These are phyloP conservation scores for Tetropium fuscum DNA, from an alignment of 2,888 invertebrate genomes.

Conservation along the genomic window DNA sequence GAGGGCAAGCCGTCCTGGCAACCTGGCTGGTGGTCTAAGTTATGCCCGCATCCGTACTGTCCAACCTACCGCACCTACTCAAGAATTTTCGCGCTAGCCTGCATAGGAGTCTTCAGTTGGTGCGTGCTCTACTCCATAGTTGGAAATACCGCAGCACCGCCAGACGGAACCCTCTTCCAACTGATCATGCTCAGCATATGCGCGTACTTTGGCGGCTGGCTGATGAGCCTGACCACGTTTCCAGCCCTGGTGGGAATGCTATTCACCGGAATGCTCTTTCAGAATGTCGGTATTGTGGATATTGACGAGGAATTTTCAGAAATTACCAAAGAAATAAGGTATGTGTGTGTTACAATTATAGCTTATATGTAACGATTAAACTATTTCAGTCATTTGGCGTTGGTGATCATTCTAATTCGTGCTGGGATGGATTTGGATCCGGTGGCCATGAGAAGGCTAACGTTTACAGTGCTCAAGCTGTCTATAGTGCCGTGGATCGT, in stretches of 20 bases:
- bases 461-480: constrained; percentile 84
- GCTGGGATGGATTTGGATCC: constrained; percentile 96
- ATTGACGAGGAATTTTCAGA: constrained; percentile 73
- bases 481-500: constrained; percentile 88
- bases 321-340: constrained; percentile 81
- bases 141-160: constrained; percentile 83
- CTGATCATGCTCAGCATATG: constrained; percentile 81
- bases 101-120: constrained; percentile 79
- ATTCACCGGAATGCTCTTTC: constrained; percentile 80
- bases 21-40: constrained; percentile 82
- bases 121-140: constrained; percentile 81
- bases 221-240: constrained; percentile 81
- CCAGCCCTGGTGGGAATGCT: constrained; percentile 92
- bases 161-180: constrained; percentile 84
- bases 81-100: constrained; percentile 76
- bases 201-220: constrained; percentile 86
- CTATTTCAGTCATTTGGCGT: constrained; percentile 83
- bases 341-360: constrained; percentile 39
- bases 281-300: constrained; percentile 80
- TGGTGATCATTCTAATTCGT: constrained; percentile 91
- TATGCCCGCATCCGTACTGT: constrained; percentile 87
- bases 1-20: constrained; percentile 76
- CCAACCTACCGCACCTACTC: constrained; percentile 86
- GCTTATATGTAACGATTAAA: constrained; percentile 4
- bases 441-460: constrained; percentile 83